phyloP scores from a whole-genome alignment of 2,888 invertebrate genomes.

The Rutpela maculata region DNA sequence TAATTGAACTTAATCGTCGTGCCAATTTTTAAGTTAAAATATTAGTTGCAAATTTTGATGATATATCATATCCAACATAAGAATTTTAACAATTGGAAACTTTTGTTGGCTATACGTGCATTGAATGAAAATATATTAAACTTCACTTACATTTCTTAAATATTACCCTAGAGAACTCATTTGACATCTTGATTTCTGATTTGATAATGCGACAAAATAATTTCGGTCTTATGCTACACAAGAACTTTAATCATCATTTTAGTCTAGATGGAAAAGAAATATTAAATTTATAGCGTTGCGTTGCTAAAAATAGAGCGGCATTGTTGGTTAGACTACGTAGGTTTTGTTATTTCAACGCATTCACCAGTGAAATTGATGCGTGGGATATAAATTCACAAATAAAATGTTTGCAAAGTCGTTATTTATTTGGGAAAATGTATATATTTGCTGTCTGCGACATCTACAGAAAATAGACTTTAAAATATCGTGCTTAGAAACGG shows the following conservation, averaged over 20 bases:
- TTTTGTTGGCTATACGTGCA: no score
- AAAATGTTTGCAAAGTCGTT: constrained; percentile 22
- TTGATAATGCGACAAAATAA: neutral
- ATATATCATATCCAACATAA: no score
- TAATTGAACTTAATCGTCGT: no score
- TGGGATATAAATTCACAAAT: constrained; percentile 28
- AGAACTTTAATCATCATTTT: constrained; percentile 8
- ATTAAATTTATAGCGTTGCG: constrained; percentile 7
- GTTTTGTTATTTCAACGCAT: constrained; percentile 22
- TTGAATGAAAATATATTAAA: neutral
- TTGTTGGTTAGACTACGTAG: constrained; percentile 25
- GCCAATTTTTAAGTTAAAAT: no score
- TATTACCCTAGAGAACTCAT: neutral
- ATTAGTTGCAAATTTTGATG: no score
- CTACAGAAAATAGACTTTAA: neutral
- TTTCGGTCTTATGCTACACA: neutral
- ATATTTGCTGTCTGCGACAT: constrained; percentile 15
- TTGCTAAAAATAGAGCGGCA: constrained; percentile 27
- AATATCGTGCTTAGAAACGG: neutral
- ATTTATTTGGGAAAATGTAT: constrained; percentile 30
- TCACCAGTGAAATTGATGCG: constrained; percentile 30
- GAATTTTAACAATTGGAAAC: no score
- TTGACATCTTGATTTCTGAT: neutral
- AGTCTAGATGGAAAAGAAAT: constrained; percentile 7
- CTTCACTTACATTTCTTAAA: neutral